Evolutionary conservation across 2,797 vertebrate genomes (phyloP).

Genomic region (Meda fulgida): DNA sequence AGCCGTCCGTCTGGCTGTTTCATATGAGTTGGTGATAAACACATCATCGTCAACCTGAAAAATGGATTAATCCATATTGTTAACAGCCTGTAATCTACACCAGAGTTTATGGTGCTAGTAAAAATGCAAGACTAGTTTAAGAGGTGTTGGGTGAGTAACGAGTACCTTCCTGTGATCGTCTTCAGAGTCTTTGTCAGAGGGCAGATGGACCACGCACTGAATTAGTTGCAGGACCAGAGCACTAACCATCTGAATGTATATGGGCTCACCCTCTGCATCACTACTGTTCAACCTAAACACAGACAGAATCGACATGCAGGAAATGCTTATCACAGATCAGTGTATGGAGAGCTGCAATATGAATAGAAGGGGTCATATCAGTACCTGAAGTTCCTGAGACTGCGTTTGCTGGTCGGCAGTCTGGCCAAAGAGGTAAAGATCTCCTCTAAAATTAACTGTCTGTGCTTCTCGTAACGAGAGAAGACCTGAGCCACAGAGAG

Average conservation of each 20-base stretch:
- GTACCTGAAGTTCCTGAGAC: constrained; percentile 97
- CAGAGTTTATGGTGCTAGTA: background rate
- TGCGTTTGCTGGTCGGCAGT: constrained; percentile 97
- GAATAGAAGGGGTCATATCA: background rate
- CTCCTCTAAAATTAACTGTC: constrained; percentile 96
- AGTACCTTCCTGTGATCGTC: constrained; percentile 84
- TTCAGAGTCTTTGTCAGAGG: constrained; percentile 86
- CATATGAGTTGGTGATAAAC: constrained; percentile 95
- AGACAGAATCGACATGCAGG: background rate
- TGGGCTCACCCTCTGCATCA: constrained; percentile 92
- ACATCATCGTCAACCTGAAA: constrained; percentile 94
- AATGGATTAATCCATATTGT: background rate
- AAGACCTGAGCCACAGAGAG: constrained; percentile 82
- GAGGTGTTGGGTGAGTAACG: background rate
- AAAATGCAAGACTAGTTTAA: background rate
- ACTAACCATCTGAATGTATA: constrained; percentile 99
- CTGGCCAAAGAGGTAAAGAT: constrained; percentile 97
- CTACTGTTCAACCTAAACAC: constrained; percentile 90
- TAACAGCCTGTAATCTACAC: background rate
- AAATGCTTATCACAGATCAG: background rate
- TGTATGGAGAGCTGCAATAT: background rate
- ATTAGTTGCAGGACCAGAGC: constrained; percentile 96
- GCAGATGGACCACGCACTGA: constrained; percentile 97
- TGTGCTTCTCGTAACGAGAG: constrained; percentile 96
- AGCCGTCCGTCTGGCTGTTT: constrained; percentile 97